Evolutionary conservation across 2,797 vertebrate species (phyloP).

Genomic region (Coccyzus lansbergi): DNA sequence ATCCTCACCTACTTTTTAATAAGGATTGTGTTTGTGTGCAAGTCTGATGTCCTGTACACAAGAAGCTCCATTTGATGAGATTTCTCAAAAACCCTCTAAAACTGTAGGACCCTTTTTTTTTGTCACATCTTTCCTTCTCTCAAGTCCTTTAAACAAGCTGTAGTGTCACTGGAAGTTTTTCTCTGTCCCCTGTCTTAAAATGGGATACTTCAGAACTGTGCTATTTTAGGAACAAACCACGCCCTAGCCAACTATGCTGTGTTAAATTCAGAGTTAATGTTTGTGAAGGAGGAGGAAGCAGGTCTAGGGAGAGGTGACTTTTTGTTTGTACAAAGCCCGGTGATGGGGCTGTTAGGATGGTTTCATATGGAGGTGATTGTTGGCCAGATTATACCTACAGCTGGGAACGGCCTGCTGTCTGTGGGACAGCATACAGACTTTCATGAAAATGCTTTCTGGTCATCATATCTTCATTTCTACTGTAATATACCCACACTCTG

Average conservation of each 20-base stretch:
- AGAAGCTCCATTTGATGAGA: background rate
- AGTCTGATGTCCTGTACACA: background rate
- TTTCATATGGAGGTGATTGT: background rate
- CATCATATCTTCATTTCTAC: background rate
- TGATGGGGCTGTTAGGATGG: background rate
- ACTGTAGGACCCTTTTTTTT: background rate
- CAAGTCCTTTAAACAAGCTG: background rate
- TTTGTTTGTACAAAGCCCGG: background rate
- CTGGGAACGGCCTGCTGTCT: background rate
- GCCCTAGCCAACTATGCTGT: background rate
- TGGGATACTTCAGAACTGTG: background rate
- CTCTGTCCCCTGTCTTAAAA: background rate
- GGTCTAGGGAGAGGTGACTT: background rate
- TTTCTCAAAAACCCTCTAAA: background rate
- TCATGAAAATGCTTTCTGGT: background rate
- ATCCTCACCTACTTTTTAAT: background rate
- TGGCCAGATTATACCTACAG: background rate
- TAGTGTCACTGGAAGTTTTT: background rate
- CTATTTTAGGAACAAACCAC: background rate
- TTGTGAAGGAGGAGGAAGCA: background rate
- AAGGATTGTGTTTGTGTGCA: background rate
- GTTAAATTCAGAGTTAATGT: slow-evolving; percentile 22
- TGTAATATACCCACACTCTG: background rate
- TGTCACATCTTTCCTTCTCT: background rate
- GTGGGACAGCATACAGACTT: background rate